A percentile compares a stretch with the other conserved stretches of the same genome.
These are phyloP conservation scores for Eilema caniola DNA, from an alignment of 2,888 invertebrate genomes.

Conservation along the genomic window DNA sequence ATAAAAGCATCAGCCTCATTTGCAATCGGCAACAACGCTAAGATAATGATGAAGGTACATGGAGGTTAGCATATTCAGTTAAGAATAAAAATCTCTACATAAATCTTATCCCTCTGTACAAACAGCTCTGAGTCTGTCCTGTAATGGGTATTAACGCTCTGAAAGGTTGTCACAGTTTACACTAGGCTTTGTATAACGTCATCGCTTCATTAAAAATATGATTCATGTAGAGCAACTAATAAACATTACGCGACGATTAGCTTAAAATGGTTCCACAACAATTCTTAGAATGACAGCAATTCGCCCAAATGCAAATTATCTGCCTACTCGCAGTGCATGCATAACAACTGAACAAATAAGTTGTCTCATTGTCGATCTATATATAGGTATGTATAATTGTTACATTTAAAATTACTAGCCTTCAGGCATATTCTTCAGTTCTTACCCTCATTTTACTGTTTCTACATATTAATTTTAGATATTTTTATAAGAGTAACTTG, in stretches of 20 bases:
- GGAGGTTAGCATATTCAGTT: background rate
- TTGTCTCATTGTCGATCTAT: conserved; percentile 28
- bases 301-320: conserved; percentile 54
- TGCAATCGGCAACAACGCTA: no score
- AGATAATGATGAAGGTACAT: no score
- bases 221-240: conserved; percentile 13
- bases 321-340: conserved; percentile 32
- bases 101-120: background rate
- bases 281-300: conserved; percentile 36
- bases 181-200: conserved; percentile 8
- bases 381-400: background rate
- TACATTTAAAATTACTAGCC: background rate
- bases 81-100: background rate
- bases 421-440: no score
- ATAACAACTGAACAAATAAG: conserved; percentile 29
- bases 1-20: no score
- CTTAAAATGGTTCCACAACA: conserved; percentile 11
- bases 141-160: background rate
- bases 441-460: no score
- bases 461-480: no score
- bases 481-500: no score
- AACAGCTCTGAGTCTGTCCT: background rate
- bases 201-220: conserved; percentile 11
- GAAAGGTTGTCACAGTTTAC: background rate
- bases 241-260: conserved; percentile 7